Base-by-base conservation (phyloP, 2,113 vertebrate species). In the Brienomyrus longianalis region DNA sequence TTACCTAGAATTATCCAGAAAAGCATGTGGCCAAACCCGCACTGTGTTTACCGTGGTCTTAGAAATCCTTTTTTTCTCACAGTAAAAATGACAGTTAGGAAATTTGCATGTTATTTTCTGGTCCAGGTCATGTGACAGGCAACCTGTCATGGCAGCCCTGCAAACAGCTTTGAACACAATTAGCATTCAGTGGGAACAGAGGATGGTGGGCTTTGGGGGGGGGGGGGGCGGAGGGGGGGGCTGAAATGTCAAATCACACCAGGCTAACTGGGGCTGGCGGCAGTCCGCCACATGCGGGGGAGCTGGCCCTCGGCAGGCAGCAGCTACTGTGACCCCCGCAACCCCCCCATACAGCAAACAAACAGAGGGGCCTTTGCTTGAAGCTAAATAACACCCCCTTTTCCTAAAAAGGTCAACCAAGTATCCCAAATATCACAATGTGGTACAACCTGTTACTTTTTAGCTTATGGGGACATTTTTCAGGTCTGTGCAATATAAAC, bases 241-340 rank as follows among this genome's bases (percentile, higher is more conserved):
- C 93, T 94, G 83, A 90, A 94, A 95, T 95, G 93, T 95, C 94
- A 96, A 94, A 95, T 95, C 93, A 94, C 93, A 93, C 93, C 92
- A 91, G 94, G 93, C 93, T 90, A 91, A 91, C 88, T 91, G 93
- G 93, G 94, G 94, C 93, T 93, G 94, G 94, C 95, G 95, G 94
- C 95, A 94, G 94, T 95, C 94, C 94, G 93, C 94, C 94, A 94
- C 83, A 80, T 47, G 45, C 8, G 43, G 93, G 94, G 94, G 94
- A 94, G 94, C 95, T 90, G 90, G 92, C 91, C 91, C 92, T 84
- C 94, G 94, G 95, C 95, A 95, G 93, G 93, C 93, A 94, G 93
- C 95, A 94, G 94, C 95, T 95, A 96, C 95, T 94, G 93, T 94
- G 94, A 92, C 94, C 93, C 93, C 95, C 94, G 92, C 93, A 92